A percentile compares a stretch with the other conserved stretches of the same genome.
These are phyloP conservation scores for Oryzias woworae DNA, from an alignment of 2,113 vertebrate genomes.

Conservation along the genomic window DNA sequence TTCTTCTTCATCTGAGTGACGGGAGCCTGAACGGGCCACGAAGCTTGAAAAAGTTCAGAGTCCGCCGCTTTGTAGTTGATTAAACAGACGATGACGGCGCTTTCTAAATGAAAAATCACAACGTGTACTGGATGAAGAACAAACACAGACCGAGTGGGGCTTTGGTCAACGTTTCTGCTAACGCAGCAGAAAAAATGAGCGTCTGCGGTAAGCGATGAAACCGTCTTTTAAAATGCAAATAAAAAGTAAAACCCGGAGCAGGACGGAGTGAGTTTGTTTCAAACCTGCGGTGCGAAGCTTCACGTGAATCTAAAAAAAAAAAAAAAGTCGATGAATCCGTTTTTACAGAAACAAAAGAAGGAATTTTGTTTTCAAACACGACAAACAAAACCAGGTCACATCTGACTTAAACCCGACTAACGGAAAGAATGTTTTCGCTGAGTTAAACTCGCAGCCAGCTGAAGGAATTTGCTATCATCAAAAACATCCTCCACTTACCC, in stretches of 20 bases:
- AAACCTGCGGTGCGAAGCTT: too few species aligned
- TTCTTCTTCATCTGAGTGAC: too few species aligned
- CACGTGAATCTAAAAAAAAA: too few species aligned
- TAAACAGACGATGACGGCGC: neutral
- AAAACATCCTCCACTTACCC: constrained; percentile 83
- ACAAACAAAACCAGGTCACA: too few species aligned
- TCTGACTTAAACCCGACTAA: too few species aligned
- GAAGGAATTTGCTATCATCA: constrained; percentile 55
- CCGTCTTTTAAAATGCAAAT: too few species aligned
- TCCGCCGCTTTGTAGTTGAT: neutral
- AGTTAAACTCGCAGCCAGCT: constrained; percentile 18
- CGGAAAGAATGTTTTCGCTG: constrained; percentile 9
- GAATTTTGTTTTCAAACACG: too few species aligned
- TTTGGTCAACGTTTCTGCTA: constrained; percentile 27
- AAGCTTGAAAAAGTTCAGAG: neutral
- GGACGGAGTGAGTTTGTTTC: too few species aligned
- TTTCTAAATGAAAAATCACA: neutral
- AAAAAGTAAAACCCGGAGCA: too few species aligned
- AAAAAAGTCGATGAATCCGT: too few species aligned
- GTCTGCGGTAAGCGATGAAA: constrained; percentile 44
- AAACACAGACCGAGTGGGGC: too few species aligned
- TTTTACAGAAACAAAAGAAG: too few species aligned
- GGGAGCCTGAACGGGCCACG: neutral
- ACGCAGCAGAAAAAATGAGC: constrained; percentile 57
- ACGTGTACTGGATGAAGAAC: neutral